phyloP scores from a whole-genome alignment of 2,797 vertebrate genomes.

The Molossus alvarezi region DNA sequence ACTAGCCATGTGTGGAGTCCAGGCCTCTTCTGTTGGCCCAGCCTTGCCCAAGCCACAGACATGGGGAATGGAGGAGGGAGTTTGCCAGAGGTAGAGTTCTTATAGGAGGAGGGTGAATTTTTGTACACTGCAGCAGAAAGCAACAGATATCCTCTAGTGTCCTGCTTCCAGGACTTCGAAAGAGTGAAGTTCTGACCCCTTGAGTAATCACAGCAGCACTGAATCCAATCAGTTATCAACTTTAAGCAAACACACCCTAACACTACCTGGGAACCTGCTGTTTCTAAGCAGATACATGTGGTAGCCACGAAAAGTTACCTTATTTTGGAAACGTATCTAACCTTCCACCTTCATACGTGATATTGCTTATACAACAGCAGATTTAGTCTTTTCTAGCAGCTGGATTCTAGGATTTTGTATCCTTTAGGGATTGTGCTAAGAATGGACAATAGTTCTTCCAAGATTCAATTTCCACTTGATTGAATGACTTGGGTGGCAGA shows the following conservation, averaged over 20 bases:
- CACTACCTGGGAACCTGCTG: neutral
- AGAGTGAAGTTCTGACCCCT: slow-evolving; percentile 53
- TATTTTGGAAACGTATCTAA: neutral
- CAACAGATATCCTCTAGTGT: neutral
- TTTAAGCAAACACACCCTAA: slow-evolving; percentile 34
- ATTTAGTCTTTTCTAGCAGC: slow-evolving; percentile 53
- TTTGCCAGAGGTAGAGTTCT: neutral
- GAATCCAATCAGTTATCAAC: slow-evolving; percentile 41
- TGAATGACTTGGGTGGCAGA: slow-evolving; percentile 49
- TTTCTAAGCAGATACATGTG: slow-evolving; percentile 3
- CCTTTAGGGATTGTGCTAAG: slow-evolving; percentile 50
- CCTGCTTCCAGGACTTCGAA: slow-evolving; percentile 46
- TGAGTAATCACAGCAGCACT: slow-evolving; percentile 37
- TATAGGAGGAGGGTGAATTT: neutral
- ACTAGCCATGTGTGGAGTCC: neutral
- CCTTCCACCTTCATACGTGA: neutral
- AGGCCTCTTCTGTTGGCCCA: neutral
- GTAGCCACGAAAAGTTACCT: neutral
- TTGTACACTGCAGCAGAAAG: neutral
- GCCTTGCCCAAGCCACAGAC: neutral
- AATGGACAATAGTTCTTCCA: slow-evolving; percentile 55
- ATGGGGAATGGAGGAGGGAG: neutral
- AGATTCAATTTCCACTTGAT: slow-evolving; percentile 69
- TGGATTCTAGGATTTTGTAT: slow-evolving; percentile 52
- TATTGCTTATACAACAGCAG: neutral